Evolutionary conservation across 2,113 vertebrate genomes (phyloP), one percentile per base, ranked within the genome.

Genomic region (Callionymus lyra): DNA sequence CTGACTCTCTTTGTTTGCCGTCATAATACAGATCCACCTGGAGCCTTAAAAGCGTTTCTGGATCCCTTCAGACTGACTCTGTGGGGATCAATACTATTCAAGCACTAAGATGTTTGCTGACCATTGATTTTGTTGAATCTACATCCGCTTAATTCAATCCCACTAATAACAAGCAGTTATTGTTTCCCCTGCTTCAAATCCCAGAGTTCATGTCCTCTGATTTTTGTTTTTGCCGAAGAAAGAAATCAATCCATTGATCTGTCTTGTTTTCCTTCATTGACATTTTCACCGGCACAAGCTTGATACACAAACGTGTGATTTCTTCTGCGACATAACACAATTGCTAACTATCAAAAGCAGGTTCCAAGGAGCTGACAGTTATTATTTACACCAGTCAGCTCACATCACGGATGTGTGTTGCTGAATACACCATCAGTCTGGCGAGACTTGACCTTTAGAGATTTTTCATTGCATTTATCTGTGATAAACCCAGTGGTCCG

Each of bases 191-290:
- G 36, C 38, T 50, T 46, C 36, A 59, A 41, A 55, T 61, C 53
- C 44, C 46, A 36, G 10, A 47, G 53, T 59, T 55, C 13, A 12
- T 42, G 51, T 27, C 38, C 6, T 32, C 47, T 43, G 17, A 45
- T 41, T 47, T 55, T 47, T 59, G 54, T 63, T 56, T 34, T 68
- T 51, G 59, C 45, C 36, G 52, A 36, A 59, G 21, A 47, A 48
- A 45, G 37, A 40, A 56, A 71, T 83, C 63, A 40, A 66, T 77
- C 63, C 56, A 70, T 70, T 17, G 65, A 72, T 50, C 47, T 13
- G 18, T 54, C 56, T 57, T 76, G 70, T 59, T 82, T 75, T 63
- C 44, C 50, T 62, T 43, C 27, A 57, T 17, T 69, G 68, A 76
- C 70, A 45, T 75, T 63, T 58, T 45, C 34, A 40, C 54, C 41